Evolutionary conservation across 2,797 vertebrate species (phyloP), one percentile per base, ranked within the genome.

Genomic region (Champsocephalus esox): DNA sequence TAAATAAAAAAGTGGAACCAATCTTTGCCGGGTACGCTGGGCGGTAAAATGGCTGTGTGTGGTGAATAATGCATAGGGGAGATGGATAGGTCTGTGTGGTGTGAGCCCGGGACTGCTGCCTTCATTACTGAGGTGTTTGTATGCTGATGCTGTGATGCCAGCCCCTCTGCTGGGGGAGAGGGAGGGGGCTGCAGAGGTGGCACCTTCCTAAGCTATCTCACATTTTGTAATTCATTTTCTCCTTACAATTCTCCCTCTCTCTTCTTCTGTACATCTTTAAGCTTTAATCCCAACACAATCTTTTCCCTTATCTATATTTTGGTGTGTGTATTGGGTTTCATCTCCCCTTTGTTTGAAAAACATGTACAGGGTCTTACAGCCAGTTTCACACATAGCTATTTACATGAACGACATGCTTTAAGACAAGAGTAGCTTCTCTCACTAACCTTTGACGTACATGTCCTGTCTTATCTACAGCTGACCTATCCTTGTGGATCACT

Each of bases 1-100:
- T 93, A 93, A 94, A 94, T 93, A 93, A 93, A 92, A 28, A 93
- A 93, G 92, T 90, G 91, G 92, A 94, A 94, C 91, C 92, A 94
- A 94, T 93, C 92, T 93, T 86, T 92, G 92, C 83, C 59, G 89
- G 88, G 76, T 91, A 82, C 81, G 86, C 84, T 69, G 87, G 85
- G 91, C 81, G 87, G 90, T 92, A 90, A 93, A 94, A 93, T 89
- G 91, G 87, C 86, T 83, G 87, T 88, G 90, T 62, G 80, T 51
- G 61, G 89, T 94, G 93, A 94, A 94, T 94, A 94, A 93, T 94
- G 91, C 93, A 94, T 93, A 73, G 72, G 86, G 84, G 90, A 92
- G 91, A 93, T 91, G 89, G 93, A 92, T 93, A 91, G 92, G 91
- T 91, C 83, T 90, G 88, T 78, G 75, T 90, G 90, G 86, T 87